Evolutionary conservation across 2,113 vertebrate species (phyloP).

Genomic region (Pithys albifrons): DNA sequence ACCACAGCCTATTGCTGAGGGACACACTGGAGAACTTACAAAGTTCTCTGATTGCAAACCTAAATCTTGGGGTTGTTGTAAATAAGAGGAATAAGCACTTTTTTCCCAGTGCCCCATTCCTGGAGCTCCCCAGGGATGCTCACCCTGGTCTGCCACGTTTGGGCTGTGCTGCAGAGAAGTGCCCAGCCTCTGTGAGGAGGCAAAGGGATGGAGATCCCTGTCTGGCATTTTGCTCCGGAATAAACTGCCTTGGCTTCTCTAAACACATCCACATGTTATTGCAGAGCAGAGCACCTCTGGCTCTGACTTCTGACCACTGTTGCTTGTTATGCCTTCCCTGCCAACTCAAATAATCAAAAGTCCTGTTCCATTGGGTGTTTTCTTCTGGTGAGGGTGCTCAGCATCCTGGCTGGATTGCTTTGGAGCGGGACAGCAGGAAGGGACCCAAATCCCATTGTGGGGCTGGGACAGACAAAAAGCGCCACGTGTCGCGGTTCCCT

Average conservation of each 20-base stretch:
- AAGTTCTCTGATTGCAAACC: neutral
- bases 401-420: neutral
- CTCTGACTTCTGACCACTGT: neutral
- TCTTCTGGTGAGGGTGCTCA: neutral
- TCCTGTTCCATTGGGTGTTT: neutral
- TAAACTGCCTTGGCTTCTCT: neutral
- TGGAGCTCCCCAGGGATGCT: neutral
- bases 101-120: neutral
- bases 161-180: neutral
- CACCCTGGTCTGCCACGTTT: accelerated
- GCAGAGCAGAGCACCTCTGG: neutral
- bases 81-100: neutral
- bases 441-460: accelerated
- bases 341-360: constrained; percentile 43
- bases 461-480: accelerated
- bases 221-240: neutral
- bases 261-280: neutral
- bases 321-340: constrained; percentile 7
- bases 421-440: neutral
- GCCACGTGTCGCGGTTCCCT: neutral
- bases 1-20: neutral
- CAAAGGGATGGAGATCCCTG: neutral
- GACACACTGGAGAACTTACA: neutral
- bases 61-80: neutral
- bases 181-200: neutral